Conservation (phyloP, 2,113 vertebrate genomes). For the Eretmochelys imbricata region DNA sequence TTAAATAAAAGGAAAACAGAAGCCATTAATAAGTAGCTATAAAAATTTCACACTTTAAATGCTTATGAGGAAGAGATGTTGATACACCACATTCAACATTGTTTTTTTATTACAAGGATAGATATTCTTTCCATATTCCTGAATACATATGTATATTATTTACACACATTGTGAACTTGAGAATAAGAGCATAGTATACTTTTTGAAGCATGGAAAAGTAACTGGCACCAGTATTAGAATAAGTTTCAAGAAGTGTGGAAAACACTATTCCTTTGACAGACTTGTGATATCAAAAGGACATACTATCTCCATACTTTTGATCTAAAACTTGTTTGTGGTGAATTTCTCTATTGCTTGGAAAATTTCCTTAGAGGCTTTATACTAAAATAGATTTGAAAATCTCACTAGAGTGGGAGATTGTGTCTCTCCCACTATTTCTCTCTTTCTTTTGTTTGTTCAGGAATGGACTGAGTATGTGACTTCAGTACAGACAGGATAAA, state of each 20-base stretch:
- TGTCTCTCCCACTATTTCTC: neutral
- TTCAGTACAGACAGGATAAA: neutral
- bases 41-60: neutral
- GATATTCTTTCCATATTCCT: neutral
- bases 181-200: neutral
- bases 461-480: neutral
- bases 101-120: neutral
- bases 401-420: neutral
- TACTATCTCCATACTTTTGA: fast-evolving
- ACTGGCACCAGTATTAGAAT: neutral
- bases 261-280: neutral
- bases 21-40: neutral
- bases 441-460: neutral
- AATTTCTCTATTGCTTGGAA: neutral
- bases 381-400: neutral
- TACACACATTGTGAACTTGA: neutral
- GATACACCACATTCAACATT: neutral
- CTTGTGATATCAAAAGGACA: constrained; percentile 9
- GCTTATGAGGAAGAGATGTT: neutral
- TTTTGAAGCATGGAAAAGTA: neutral
- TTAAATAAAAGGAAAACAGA: neutral
- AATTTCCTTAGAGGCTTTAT: neutral
- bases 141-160: neutral
- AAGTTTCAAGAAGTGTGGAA: neutral
- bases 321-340: neutral